Evolutionary conservation across 2,113 vertebrate genomes (phyloP).

Genomic region (Chelonoidis abingdonii): DNA sequence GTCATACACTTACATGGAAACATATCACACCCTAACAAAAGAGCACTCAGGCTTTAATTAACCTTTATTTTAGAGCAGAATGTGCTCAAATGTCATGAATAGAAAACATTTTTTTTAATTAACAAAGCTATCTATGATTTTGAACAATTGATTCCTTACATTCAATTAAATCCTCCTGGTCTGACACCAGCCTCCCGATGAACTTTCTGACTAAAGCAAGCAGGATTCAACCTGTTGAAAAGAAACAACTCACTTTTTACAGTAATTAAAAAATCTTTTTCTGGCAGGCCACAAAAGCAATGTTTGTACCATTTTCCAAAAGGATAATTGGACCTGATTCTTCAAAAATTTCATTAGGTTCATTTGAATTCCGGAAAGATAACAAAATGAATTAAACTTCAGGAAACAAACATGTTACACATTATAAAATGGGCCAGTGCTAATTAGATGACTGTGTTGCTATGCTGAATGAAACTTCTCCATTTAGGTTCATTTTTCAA

Average conservation of each 20-base stretch:
- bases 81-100: background rate
- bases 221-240: background rate
- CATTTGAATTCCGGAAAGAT: slow-evolving; percentile 9
- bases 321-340: background rate
- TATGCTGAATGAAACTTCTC: background rate
- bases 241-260: background rate
- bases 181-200: background rate
- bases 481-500: background rate
- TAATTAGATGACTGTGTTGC: background rate
- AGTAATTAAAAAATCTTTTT: background rate
- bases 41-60: background rate
- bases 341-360: background rate
- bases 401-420: background rate
- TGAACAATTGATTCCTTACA: background rate
- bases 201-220: background rate
- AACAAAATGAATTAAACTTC: background rate
- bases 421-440: background rate
- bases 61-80: background rate
- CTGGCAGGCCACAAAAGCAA: background rate
- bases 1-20: background rate
- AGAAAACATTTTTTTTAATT: background rate
- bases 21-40: background rate
- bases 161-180: background rate
- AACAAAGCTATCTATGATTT: background rate
- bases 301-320: background rate